Evolutionary conservation across 2,113 vertebrate genomes (phyloP), one percentile per base, ranked within the genome.

Genomic region (Abramis brama): DNA sequence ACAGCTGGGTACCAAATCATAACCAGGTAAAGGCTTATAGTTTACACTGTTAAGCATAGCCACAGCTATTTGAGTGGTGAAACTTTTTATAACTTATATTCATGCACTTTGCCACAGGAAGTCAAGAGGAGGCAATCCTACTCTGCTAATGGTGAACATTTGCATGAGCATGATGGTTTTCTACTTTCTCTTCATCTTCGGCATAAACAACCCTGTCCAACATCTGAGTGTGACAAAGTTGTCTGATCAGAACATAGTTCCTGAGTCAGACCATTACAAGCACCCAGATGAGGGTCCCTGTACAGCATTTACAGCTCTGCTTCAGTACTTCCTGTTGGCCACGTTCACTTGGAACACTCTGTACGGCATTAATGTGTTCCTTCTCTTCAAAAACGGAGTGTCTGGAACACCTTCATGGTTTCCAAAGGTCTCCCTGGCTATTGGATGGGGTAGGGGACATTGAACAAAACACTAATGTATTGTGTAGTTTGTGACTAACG

Each of bases 171-270:
- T 96, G 93, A 81, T 94, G 15, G 87, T 93, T 85, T 96, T 96
- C 88, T 96, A 94, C 88, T 92, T 94, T 19, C 89, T 94, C 86
- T 96, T 96, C 86, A 84, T 95, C 84, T 90, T 90, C 73, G 95
- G 94, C 68, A 94, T 92, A 30, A 89, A 93, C 81, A 96, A 94
- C 64, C 55, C 70, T 10, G 43, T 25, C 45, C 15, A 11, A 17
- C 77, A 47, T 25, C 8, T 7, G 45, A 19, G 12, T 1, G 0
- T 27, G 9, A 6, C 5, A 12, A 5, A 13, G 36, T 1, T 17
- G 0, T 2, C 0, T 0, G 0, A 0, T 0, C 64, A 13, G 0
- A 59, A 95, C 62, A 0, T 0, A 6, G 6, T 93, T 1, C 90
- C 19, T 8, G 2, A 0, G 0, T 80, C 59, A 0, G 93, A 93